These are phyloP conservation scores for Drosophila longiperda DNA, from an alignment of 2,888 invertebrate species.

Conservation along the genomic window DNA sequence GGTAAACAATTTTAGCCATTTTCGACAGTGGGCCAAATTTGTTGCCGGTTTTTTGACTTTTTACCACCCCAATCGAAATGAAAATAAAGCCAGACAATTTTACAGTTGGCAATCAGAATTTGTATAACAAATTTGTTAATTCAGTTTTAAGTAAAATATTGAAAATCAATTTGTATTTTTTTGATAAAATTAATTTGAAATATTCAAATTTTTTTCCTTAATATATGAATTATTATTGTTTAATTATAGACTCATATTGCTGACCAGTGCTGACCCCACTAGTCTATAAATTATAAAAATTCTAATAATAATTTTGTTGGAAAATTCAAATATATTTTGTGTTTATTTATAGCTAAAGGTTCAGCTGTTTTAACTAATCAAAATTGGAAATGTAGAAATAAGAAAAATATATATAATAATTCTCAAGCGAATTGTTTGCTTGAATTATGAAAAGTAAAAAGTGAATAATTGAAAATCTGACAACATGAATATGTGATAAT, in stretches of 20 bases:
- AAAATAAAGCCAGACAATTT: background rate
- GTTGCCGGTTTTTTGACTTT: background rate
- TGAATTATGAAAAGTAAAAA: background rate
- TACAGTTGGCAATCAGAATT: conserved; percentile 6
- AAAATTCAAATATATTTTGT: background rate
- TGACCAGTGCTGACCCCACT: background rate
- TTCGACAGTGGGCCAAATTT: background rate
- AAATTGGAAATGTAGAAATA: conserved; percentile 9
- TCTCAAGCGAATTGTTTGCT: conserved; percentile 6
- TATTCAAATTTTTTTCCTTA: no score
- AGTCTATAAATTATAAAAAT: background rate
- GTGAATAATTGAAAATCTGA: background rate
- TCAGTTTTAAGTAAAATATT: conserved; percentile 40
- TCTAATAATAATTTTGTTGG: background rate
- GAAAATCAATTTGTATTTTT: conserved; percentile 51
- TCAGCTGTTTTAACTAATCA: conserved; percentile 50
- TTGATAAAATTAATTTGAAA: no score
- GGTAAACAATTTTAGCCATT: background rate
- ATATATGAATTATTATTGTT: background rate
- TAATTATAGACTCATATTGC: background rate
- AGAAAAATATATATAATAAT: conserved; percentile 4
- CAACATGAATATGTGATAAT: background rate
- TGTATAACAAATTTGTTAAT: conserved; percentile 12
- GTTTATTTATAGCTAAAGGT: conserved; percentile 1
- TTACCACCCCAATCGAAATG: background rate